Evolutionary conservation across 2,888 invertebrate species (phyloP).

Genomic region (Habrosyne pyritoides): DNA sequence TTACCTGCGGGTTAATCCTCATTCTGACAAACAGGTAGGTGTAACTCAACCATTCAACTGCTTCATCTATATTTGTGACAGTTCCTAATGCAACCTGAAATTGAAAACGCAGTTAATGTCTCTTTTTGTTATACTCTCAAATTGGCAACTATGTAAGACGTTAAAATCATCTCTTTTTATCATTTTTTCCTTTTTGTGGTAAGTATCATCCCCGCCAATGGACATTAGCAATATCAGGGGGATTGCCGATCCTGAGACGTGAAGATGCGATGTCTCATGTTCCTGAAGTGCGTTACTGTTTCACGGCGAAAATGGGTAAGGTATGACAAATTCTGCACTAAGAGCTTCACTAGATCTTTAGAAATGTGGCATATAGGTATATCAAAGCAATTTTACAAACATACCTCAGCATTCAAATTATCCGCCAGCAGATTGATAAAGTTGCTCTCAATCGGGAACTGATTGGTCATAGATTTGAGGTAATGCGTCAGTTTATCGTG

Average conservation of each 20-base stretch:
- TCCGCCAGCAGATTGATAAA: conserved; percentile 96
- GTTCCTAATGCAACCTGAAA: conserved; percentile 95
- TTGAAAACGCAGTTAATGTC: background rate
- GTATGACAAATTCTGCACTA: too few species aligned
- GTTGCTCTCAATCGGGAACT: conserved; percentile 99
- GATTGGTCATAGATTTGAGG: conserved; percentile 95
- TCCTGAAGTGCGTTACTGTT: too few species aligned
- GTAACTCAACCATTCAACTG: conserved; percentile 98
- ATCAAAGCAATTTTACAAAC: conserved; percentile 12
- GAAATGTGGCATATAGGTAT: too few species aligned
- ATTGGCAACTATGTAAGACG: too few species aligned
- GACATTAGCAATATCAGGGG: too few species aligned
- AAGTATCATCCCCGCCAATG: too few species aligned
- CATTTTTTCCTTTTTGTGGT: too few species aligned
- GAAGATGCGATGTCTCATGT: too few species aligned
- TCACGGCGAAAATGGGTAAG: too few species aligned
- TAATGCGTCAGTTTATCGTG: conserved; percentile 97
- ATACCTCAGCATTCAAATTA: conserved; percentile 98
- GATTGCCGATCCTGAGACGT: too few species aligned
- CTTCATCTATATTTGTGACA: conserved; percentile 97
- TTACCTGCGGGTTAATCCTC: conserved; percentile 93
- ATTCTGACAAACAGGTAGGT: conserved; percentile 98
- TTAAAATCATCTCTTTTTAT: too few species aligned
- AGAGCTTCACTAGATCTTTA: too few species aligned
- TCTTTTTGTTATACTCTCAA: background rate